Evolutionary conservation across 1,140 invertebrate species (phyloP), one percentile per base, ranked within the genome.

Genomic region (Ephestia elutella): DNA sequence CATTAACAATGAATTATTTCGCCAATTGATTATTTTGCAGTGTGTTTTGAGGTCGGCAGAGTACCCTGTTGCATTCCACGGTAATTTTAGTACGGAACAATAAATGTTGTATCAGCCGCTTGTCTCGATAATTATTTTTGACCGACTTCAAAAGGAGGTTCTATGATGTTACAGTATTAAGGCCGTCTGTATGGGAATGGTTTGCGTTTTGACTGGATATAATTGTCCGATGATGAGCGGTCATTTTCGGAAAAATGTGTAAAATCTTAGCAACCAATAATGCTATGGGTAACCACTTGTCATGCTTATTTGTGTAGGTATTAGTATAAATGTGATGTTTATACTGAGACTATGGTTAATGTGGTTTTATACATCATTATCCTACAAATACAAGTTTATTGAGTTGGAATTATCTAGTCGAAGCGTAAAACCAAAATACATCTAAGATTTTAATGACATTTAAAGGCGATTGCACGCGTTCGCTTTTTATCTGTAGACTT

Each of bases 31-130:
- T 70, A 64, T 69, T 69, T 10, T 32, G 7, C 71, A 64, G 71
- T 75, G 73, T 77, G 69, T 62, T 66, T 70, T 62, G 38, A 44
- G 38, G 15, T 32, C 4, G 30, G 4, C 1, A 1, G 10, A 10
- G 56, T 61, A 65, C 66, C 75, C 72, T 74, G 66, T 78, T 79
- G 78, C 78, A 81, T 81, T 81, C 78, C 78, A 81, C 68, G 62
- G 77, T 76, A 65, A 65, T 67, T 67, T 75, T 76, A 78, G 73
- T 68, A 30, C 35, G 49, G 55, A 55, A 66, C 62, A 65, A 51
- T 57, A 59, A 62, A 54, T 38, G 54, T 56, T 56, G 13, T 25
- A 49, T 28, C 56, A 48, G 13, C 61, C 44, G 60, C 63, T 68
- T 71, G 57, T 56, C 17, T 59, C 35, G 30, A 32, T 9, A 2